Conservation (phyloP, 2,113 vertebrate species). For the Bujurquina vittata region DNA sequence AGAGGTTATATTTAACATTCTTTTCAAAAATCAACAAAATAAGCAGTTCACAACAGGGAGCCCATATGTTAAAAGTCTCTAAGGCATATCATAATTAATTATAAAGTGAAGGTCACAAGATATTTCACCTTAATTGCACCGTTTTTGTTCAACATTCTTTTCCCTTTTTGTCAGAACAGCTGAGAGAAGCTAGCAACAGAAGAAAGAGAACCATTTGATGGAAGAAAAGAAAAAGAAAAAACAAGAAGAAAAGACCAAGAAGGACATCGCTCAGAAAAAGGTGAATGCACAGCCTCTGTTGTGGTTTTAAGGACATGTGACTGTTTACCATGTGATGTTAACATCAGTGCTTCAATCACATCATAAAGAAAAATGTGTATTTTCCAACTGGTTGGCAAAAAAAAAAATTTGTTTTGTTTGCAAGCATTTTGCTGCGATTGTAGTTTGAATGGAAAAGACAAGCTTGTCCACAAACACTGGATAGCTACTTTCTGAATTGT, state of each 20-base stretch:
- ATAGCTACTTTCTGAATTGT: neutral
- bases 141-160: constrained; percentile 13
- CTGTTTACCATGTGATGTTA: neutral
- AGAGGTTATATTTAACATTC: too few species aligned
- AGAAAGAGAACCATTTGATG: constrained; percentile 98
- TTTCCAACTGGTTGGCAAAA: neutral
- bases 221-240: constrained; percentile 99
- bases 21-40: neutral
- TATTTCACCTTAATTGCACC: neutral
- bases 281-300: constrained; percentile 68
- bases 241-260: constrained; percentile 98
- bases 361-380: neutral
- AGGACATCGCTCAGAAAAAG: constrained; percentile 96
- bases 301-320: neutral
- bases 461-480: neutral
- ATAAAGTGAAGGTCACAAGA: neutral
- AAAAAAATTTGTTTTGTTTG: too few species aligned
- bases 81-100: neutral
- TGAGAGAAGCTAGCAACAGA: constrained; percentile 91
- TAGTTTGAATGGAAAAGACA: neutral
- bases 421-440: neutral
- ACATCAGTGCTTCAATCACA: too few species aligned
- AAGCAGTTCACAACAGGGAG: too few species aligned
- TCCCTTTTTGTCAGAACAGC: constrained; percentile 57
- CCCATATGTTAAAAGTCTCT: neutral